phyloP scores from a whole-genome alignment of 2,797 vertebrate species.

The Aphelocoma californica region DNA sequence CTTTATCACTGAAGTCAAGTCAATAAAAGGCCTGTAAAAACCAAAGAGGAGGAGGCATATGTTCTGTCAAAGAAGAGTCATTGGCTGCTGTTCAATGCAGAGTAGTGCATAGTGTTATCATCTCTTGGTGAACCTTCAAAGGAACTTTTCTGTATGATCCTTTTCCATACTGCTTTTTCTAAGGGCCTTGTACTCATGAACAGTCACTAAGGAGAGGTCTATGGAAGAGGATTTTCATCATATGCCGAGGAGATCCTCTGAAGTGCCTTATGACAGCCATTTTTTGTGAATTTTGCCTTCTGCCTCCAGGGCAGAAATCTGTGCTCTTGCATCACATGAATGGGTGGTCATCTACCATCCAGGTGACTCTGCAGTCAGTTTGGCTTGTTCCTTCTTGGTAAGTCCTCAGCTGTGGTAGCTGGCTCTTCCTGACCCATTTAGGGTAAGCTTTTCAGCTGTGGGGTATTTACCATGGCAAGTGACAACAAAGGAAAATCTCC shows the following conservation, averaged over 20 bases:
- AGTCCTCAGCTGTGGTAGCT: not conserved
- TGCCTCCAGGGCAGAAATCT: not conserved
- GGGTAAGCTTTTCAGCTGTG: not conserved
- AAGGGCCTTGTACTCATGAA: not conserved
- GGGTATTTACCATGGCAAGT: not conserved
- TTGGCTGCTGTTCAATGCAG: not conserved
- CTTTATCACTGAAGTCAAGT: constrained; percentile 44
- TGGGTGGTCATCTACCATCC: not conserved
- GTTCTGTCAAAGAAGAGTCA: not conserved
- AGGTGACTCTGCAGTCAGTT: not conserved
- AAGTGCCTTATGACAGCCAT: not conserved
- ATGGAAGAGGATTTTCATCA: not conserved
- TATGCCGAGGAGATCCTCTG: not conserved
- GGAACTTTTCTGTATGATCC: constrained; percentile 1
- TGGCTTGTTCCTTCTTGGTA: not conserved
- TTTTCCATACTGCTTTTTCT: not conserved
- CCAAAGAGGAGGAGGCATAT: not conserved
- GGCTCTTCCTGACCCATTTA: not conserved
- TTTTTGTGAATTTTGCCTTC: not conserved
- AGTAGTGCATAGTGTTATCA: not conserved
- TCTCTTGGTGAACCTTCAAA: constrained; percentile 36
- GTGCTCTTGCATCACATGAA: not conserved
- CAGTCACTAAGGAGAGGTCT: not conserved
- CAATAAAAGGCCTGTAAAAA: constrained; percentile 36
- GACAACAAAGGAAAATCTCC: not conserved